phyloP scores from a whole-genome alignment of 2,888 invertebrate genomes.

The Ochropleura leucogaster region DNA sequence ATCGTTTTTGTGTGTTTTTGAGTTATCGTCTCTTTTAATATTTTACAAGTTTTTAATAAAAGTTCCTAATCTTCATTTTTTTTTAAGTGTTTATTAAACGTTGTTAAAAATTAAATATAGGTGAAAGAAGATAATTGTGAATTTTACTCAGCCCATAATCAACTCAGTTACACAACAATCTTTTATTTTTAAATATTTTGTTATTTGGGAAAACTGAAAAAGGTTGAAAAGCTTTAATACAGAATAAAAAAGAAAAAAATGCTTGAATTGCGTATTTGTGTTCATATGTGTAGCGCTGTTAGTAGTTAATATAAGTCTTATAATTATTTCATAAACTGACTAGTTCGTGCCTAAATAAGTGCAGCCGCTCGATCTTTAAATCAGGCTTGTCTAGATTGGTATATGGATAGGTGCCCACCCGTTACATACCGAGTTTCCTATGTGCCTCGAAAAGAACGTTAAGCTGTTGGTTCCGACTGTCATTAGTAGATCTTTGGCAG shows the following conservation, averaged over 20 bases:
- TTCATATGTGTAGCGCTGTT: too few relatives aligned
- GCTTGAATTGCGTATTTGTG: neutral
- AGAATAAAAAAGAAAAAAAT: neutral
- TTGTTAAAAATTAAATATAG: neutral
- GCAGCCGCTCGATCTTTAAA: too few relatives aligned
- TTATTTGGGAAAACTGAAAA: neutral
- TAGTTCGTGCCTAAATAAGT: too few relatives aligned
- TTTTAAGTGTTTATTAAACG: neutral
- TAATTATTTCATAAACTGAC: too few relatives aligned
- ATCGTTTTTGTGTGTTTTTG: constrained; percentile 35
- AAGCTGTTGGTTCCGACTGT: too few relatives aligned
- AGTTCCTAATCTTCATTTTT: neutral
- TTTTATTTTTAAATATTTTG: neutral
- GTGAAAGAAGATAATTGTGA: neutral
- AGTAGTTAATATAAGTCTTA: too few relatives aligned
- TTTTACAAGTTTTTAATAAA: neutral
- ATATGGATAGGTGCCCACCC: too few relatives aligned
- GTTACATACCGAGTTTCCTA: too few relatives aligned
- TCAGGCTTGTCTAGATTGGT: too few relatives aligned
- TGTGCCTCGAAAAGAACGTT: too few relatives aligned
- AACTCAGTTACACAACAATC: neutral
- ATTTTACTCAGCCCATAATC: neutral
- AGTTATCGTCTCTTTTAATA: constrained; percentile 7
- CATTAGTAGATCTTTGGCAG: too few relatives aligned
- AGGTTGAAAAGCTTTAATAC: neutral